A percentile compares a stretch with the other conserved stretches of the same genome.
phyloP scores from a whole-genome alignment of 2,113 vertebrate genomes.

The Sorex araneus region DNA sequence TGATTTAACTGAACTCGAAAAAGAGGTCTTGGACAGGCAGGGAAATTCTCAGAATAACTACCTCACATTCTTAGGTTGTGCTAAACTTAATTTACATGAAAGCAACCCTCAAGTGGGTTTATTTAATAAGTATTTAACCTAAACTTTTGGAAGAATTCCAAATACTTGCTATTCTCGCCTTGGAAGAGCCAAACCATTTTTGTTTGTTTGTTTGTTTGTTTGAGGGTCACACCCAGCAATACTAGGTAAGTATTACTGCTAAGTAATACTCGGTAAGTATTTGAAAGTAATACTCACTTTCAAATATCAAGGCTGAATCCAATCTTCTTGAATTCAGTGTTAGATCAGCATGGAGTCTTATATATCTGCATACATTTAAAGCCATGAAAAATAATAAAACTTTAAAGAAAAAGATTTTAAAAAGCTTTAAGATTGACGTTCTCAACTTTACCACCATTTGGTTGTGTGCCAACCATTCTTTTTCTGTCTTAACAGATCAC shows the following conservation, averaged over 20 bases:
- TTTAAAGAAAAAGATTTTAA: constrained; percentile 10
- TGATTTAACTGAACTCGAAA: constrained; percentile 24
- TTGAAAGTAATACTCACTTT: not conserved
- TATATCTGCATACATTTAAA: not conserved
- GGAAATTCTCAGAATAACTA: not conserved
- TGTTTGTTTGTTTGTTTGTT: too few species aligned
- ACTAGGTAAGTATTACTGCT: too few species aligned
- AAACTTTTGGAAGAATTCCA: not conserved
- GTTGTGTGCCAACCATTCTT: constrained; percentile 53
- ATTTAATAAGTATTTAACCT: not conserved
- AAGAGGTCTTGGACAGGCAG: not conserved
- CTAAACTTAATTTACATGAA: constrained; percentile 51
- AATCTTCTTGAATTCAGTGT: constrained; percentile 33
- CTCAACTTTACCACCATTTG: constrained; percentile 1
- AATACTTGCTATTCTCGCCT: not conserved
- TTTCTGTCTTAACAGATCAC: constrained; percentile 58
- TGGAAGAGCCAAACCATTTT: not conserved
- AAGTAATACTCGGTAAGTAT: too few species aligned
- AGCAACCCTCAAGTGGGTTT: not conserved
- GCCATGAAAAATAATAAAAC: not conserved
- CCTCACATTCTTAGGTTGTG: not conserved
- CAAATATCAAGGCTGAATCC: constrained; percentile 2
- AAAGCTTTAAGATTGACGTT: not conserved
- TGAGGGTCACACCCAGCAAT: too few species aligned
- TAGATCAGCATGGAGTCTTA: not conserved